These are phyloP conservation scores for Nesoenas mayeri DNA, from an alignment of 2,113 vertebrate species.

Conservation along the genomic window DNA sequence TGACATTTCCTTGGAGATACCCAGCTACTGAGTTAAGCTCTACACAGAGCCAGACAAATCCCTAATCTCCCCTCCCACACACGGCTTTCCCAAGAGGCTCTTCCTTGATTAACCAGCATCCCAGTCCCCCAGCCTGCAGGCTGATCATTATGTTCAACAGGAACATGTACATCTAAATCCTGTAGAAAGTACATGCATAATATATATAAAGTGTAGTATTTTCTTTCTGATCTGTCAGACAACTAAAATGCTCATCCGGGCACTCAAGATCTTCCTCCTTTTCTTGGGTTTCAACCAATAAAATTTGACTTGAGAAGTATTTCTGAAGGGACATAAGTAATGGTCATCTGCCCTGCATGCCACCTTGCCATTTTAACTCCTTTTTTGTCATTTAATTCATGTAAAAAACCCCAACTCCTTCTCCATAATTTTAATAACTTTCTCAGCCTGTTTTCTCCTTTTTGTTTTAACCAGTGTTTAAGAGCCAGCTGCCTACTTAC, in stretches of 20 bases:
- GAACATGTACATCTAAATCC: neutral
- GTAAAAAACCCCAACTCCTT: neutral
- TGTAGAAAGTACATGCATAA: neutral
- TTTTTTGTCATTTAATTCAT: neutral
- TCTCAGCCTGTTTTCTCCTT: neutral
- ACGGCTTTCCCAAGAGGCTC: neutral
- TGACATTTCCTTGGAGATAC: neutral
- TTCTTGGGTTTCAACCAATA: neutral
- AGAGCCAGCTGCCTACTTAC: neutral
- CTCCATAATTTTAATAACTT: neutral
- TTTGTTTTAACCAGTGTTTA: neutral
- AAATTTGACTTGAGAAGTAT: neutral
- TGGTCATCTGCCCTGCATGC: neutral
- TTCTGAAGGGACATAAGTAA: neutral
- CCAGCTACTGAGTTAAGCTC: neutral
- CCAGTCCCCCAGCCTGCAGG: neutral
- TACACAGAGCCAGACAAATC: neutral
- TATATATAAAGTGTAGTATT: neutral
- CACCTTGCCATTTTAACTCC: accelerated
- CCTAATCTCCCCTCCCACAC: neutral
- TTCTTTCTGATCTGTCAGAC: neutral
- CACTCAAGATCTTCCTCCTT: neutral
- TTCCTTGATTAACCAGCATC: neutral
- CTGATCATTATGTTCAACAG: neutral
- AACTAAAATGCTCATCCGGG: neutral